These are phyloP conservation scores for Caenorhabditis japonica DNA, from an alignment of 2,888 invertebrate species.

Conservation along the genomic window DNA sequence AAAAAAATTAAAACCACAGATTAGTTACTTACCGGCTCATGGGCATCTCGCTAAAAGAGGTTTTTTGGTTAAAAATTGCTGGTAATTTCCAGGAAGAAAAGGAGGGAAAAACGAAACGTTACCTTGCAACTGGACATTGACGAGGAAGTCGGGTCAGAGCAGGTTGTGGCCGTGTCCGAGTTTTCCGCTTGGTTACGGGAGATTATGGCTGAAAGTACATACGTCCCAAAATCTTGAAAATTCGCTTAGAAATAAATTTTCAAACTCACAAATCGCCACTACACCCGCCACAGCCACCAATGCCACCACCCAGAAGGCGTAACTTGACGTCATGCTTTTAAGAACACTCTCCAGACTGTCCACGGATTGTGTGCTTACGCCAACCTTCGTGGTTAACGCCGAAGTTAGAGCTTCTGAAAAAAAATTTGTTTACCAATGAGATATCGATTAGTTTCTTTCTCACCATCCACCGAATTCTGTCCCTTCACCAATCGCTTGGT, in stretches of 20 bases:
- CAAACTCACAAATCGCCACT: slow-evolving; percentile 34
- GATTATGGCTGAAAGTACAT: too few species aligned
- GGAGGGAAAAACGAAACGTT: too few species aligned
- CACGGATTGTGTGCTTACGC: neutral
- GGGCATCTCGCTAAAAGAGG: too few species aligned
- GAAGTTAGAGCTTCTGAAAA: slow-evolving; percentile 55
- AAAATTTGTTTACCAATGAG: too few species aligned
- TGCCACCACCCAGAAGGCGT: slow-evolving; percentile 37
- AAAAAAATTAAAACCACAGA: neutral
- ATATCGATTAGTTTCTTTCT: too few species aligned
- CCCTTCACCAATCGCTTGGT: slow-evolving; percentile 42
- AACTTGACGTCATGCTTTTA: slow-evolving; percentile 4
- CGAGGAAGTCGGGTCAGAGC: slow-evolving; percentile 24
- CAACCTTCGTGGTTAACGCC: slow-evolving; percentile 55
- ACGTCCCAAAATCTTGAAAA: too few species aligned
- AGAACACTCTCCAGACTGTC: slow-evolving; percentile 23
- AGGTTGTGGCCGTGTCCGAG: slow-evolving; percentile 45
- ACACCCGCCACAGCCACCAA: slow-evolving; percentile 19
- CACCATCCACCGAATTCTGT: slow-evolving; percentile 39
- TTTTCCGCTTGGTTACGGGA: slow-evolving; percentile 16
- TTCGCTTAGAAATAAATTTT: neutral
- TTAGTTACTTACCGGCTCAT: too few species aligned
- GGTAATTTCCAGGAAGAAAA: too few species aligned
- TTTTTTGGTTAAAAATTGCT: too few species aligned
- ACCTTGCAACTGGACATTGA: too few species aligned